phyloP scores from a whole-genome alignment of 2,113 vertebrate species.

The Fulica atra region DNA sequence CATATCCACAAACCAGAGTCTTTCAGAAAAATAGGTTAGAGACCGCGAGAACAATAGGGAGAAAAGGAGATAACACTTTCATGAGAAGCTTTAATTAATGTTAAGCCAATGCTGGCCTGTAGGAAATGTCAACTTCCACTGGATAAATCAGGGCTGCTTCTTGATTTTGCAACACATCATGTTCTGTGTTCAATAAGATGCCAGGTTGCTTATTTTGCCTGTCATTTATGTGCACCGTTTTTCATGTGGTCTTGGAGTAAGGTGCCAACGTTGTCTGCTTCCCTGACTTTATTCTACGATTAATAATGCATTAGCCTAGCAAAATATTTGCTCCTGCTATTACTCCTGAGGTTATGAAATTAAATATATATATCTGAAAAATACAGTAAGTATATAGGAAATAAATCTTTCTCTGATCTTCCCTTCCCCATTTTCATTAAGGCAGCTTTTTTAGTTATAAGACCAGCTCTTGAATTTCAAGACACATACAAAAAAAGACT shows the following conservation, averaged over 20 bases:
- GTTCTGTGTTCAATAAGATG: constrained; percentile 43
- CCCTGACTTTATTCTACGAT: constrained; percentile 2
- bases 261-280: constrained; percentile 48
- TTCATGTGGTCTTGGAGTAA: constrained; percentile 44
- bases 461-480: background rate
- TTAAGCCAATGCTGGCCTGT: constrained; percentile 11
- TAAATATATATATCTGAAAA: constrained; percentile 47
- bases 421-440: background rate
- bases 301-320: constrained; percentile 56
- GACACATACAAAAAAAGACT: background rate
- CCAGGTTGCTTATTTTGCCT: constrained; percentile 40
- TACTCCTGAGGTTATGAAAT: constrained; percentile 30
- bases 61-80: background rate
- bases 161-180: constrained; percentile 29
- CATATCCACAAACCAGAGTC: background rate
- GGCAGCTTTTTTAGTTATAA: background rate
- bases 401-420: constrained; percentile 43
- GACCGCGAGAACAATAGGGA: background rate
- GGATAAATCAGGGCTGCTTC: constrained; percentile 38
- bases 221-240: constrained; percentile 23
- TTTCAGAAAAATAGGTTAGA: background rate
- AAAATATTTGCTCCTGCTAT: constrained; percentile 57
- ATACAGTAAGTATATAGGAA: constrained; percentile 5
- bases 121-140: constrained; percentile 47
- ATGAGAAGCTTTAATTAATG: constrained; percentile 47